A percentile compares a stretch with the other conserved stretches of the same genome.
Evolutionary conservation across 2,888 invertebrate genomes (phyloP).

Genomic region (Mystacides longicornis): DNA sequence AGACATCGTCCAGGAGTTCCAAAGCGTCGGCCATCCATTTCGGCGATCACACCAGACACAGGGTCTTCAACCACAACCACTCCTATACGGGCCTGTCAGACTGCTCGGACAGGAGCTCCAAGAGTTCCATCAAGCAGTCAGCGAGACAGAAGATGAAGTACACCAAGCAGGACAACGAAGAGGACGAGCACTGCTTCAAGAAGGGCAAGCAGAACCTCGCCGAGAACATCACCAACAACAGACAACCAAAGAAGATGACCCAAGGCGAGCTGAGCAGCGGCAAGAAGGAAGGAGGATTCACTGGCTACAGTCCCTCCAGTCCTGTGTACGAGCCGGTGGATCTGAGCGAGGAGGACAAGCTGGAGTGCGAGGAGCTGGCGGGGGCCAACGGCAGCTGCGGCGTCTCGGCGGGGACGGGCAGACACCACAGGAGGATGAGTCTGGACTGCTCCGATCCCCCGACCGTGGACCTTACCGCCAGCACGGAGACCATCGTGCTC

Average conservation of each 20-base stretch:
- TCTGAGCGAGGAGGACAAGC: constrained; percentile 3
- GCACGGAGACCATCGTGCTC: constrained; percentile 3
- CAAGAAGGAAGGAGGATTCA: not conserved
- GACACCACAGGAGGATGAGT: constrained; percentile 12
- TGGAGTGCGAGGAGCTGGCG: not conserved
- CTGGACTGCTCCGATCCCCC: constrained; percentile 5
- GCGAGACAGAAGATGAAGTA: constrained; percentile 32
- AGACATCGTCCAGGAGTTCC: constrained; percentile 46
- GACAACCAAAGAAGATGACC: not conserved
- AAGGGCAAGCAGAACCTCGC: not conserved
- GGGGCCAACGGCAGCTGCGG: not conserved
- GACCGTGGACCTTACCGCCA: constrained; percentile 7
- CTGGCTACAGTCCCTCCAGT: constrained; percentile 11
- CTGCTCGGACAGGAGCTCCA: constrained; percentile 39
- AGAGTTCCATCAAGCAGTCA: constrained; percentile 30
- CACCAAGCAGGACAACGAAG: constrained; percentile 36
- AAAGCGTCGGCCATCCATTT: constrained; percentile 36
- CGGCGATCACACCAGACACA: constrained; percentile 37
- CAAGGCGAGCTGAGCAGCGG: not conserved
- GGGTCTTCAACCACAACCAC: constrained; percentile 35
- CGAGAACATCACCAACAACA: not conserved
- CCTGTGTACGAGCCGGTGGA: not conserved
- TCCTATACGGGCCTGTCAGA: constrained; percentile 27
- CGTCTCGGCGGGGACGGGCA: not conserved
- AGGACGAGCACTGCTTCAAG: constrained; percentile 11